Evolutionary conservation across 1,140 invertebrate genomes (phyloP).

Genomic region (Anagrus nilaparvatae): DNA sequence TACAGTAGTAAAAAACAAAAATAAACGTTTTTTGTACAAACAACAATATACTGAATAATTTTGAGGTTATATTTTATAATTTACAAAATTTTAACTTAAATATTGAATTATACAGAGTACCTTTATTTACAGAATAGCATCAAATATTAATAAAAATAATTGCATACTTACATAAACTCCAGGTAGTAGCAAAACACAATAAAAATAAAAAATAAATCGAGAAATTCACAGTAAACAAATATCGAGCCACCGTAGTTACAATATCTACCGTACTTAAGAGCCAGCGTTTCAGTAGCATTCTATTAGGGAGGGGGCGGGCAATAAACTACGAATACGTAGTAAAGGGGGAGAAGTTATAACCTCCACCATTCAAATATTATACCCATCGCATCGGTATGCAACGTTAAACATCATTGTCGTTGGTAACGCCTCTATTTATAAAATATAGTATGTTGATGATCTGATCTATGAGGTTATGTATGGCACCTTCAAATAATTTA

Average conservation of each 20-base stretch:
- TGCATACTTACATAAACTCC: conserved; percentile 15
- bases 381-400: too few species aligned
- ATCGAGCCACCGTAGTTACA: conserved; percentile 32
- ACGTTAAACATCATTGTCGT: too few species aligned
- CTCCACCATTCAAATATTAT: too few species aligned
- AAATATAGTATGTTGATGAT: too few species aligned
- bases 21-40: neutral
- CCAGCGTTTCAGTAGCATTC: conserved; percentile 5
- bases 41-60: too few species aligned
- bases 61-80: conserved; percentile 31
- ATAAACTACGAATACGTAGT: conserved; percentile 17
- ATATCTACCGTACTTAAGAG: conserved; percentile 13
- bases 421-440: too few species aligned
- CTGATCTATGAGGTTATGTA: too few species aligned
- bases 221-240: conserved; percentile 29
- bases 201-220: conserved; percentile 20
- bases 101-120: too few species aligned
- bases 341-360: too few species aligned
- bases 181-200: too few species aligned
- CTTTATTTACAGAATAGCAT: neutral
- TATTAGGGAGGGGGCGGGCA: conserved; percentile 12
- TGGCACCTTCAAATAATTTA: too few species aligned
- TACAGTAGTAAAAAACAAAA: neutral
- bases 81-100: too few species aligned
- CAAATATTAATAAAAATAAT: conserved; percentile 2